Percentiles rank a stretch among this genome's conserved stretches.
phyloP scores from a whole-genome alignment of 1,140 invertebrate genomes.

The Diachasmimorpha longicaudata region DNA sequence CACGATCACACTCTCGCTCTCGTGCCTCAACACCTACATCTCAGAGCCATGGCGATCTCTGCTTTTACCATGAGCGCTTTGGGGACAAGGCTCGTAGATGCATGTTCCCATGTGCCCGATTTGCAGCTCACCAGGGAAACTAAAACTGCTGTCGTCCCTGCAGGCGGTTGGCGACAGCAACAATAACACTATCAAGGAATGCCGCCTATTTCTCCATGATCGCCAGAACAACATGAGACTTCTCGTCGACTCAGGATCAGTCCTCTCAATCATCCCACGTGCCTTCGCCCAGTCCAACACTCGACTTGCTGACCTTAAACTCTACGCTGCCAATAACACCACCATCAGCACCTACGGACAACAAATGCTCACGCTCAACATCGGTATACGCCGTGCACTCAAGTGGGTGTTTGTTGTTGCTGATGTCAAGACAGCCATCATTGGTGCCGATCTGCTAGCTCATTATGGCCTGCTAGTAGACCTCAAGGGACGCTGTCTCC shows the following conservation, averaged over 20 bases:
- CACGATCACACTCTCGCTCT: background rate
- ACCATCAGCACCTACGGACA: constrained; percentile 29
- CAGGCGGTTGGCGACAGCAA: constrained; percentile 12
- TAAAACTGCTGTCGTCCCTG: constrained; percentile 9
- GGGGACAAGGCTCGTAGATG: constrained; percentile 18
- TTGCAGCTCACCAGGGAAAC: constrained; percentile 18
- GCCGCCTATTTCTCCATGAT: constrained; percentile 15
- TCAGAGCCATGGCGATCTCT: background rate
- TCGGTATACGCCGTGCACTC: constrained; percentile 10
- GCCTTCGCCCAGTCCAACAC: background rate
- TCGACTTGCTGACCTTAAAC: background rate
- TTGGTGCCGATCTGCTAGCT: too few species aligned
- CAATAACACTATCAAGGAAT: constrained; percentile 9
- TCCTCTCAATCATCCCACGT: constrained; percentile 21
- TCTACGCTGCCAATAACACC: too few species aligned
- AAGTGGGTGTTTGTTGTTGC: constrained; percentile 25
- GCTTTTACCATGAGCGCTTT: constrained; percentile 21
- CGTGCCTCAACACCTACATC: background rate
- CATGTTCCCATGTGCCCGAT: background rate
- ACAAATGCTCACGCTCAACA: background rate
- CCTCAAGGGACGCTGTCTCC: constrained; percentile 13
- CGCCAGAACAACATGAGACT: background rate
- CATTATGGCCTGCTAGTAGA: constrained; percentile 30
- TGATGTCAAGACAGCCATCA: constrained; percentile 29
- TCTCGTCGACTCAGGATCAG: constrained; percentile 23